phyloP scores from a whole-genome alignment of 2,888 invertebrate species.

The Polietes domitor region DNA sequence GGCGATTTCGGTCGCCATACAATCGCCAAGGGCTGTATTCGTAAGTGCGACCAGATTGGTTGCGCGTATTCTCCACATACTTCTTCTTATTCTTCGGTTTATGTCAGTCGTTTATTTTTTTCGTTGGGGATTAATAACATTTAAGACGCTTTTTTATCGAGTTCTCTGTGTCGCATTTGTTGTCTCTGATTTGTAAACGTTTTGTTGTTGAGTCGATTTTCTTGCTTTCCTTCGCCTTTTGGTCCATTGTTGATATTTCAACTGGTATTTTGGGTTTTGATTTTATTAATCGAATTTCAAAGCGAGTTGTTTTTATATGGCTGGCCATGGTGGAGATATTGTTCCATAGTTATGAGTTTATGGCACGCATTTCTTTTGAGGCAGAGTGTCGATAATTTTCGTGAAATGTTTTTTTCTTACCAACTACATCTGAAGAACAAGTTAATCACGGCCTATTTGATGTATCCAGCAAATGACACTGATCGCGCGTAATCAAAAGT shows the following conservation, averaged over 20 bases:
- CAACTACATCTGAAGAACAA: neutral
- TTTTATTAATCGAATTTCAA: conserved; percentile 38
- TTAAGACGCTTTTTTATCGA: conserved; percentile 49
- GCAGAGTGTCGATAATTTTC: conserved; percentile 29
- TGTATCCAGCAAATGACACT: neutral
- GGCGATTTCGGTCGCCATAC: too few species aligned
- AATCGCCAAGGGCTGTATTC: neutral
- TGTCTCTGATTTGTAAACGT: conserved; percentile 65
- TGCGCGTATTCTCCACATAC: neutral
- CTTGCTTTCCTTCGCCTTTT: conserved; percentile 29
- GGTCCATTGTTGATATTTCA: conserved; percentile 61
- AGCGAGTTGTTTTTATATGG: conserved; percentile 23
- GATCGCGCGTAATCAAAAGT: neutral
- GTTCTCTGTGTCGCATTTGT: conserved; percentile 43
- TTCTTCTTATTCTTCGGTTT: neutral
- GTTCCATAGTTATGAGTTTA: conserved; percentile 34
- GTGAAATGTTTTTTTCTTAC: conserved; percentile 5
- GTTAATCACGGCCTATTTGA: neutral
- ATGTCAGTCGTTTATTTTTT: neutral
- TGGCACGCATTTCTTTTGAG: conserved; percentile 4
- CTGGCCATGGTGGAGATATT: conserved; percentile 1
- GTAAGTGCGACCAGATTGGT: neutral
- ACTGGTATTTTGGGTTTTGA: conserved; percentile 52
- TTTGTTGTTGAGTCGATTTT: conserved; percentile 29
- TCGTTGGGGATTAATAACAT: conserved; percentile 57